Evolutionary conservation across 1,140 invertebrate genomes (phyloP), one percentile per base, ranked within the genome.

Genomic region (Drusus annulatus): DNA sequence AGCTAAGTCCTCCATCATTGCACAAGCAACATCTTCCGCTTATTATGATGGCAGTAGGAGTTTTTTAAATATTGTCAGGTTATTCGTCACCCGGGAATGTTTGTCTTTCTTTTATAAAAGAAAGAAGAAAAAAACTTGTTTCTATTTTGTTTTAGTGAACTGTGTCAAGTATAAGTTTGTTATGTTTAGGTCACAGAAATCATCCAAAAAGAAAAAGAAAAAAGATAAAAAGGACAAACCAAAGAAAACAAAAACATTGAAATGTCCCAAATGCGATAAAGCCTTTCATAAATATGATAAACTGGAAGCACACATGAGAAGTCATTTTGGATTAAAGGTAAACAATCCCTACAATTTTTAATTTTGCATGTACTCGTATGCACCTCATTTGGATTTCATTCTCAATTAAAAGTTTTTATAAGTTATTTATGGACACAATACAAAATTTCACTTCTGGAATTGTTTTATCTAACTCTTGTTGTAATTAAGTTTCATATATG

Each of bases 271-370:
- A 81, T 90, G 88, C 80, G 88, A 88, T 5, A 89, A 89, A 83
- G 86, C 85, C 71, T 90, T 90, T 69, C 87, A 89, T 58, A 90
- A 89, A 80, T 90, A 90, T 75, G 88, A 89, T 54, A 89, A 88
- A 76, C 87, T 90, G 81, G 88, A 90, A 85, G 89, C 88, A 0
- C 89, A 90, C 60, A 87, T 90, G 87, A 85, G 88, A 84, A 87
- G 84, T 76, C 89, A 90, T 83, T 90, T 89, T 84, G 89, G 89
- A 54, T 88, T 89, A 83, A 88, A 89, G 86, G 89, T 89, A 84
- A 63, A 63, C 75, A 23, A 56, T 21, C 28, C 31, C 8, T 7
- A 36, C 31, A 36, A 36, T 45, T 45, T 45, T 45, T 8, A 45
- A 45, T 0, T 45, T 56, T 74, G 10, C 19, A 25, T 56, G 5